Base-by-base conservation (phyloP, 2,888 invertebrate genomes). In the Sphaerophoria taeniata region DNA sequence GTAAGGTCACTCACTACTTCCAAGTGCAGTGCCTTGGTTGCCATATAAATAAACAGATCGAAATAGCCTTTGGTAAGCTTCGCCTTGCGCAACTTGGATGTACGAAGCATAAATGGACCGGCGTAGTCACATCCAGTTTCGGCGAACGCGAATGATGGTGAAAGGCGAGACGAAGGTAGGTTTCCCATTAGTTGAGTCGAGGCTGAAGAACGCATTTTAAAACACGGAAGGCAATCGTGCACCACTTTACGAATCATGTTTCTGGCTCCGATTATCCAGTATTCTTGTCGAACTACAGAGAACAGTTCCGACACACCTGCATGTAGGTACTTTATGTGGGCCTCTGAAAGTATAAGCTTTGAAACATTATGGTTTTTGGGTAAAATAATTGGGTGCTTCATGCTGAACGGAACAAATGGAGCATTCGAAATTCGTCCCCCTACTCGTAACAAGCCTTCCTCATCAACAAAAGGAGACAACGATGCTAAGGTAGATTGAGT, bases 21-120 rank as follows among this genome's bases (percentile, higher is more conserved):
- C 6, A 76, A 31, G 34, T 76, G 76, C 0, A 74, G 16, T 4
- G 63, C 45, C 16, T 60, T 76, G 4, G 69, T 69, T 6, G 43
- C 51, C 67, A 76, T 76, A 34, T 67, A 69, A 2, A 76, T 16
- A 31, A 75, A 75, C 2, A 73, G 3, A 9, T 58, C 58, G 33
- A 67, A 47, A 14, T 67, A 67, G 9, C 60, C 75, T 34, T 75
- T 69, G 6, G 14, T 49, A n/a, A 75, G 16, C 58, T 67, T 69
- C 6, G 58, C 43, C 39, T 75, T 69, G 5, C 47, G 47, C 11
- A 24, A 24, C 6, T 55, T 55, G 1, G 55, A 55, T 4, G 33
- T 33, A n/a, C 33, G 33, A n/a, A 55, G 55, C 3, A n/a, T 33
- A 33, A 55, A n/a, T 3, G 55, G 47, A n/a, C n/a, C 45, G 4